Evolutionary conservation across 1,140 invertebrate species (phyloP).

Genomic region (Lycorma delicatula): DNA sequence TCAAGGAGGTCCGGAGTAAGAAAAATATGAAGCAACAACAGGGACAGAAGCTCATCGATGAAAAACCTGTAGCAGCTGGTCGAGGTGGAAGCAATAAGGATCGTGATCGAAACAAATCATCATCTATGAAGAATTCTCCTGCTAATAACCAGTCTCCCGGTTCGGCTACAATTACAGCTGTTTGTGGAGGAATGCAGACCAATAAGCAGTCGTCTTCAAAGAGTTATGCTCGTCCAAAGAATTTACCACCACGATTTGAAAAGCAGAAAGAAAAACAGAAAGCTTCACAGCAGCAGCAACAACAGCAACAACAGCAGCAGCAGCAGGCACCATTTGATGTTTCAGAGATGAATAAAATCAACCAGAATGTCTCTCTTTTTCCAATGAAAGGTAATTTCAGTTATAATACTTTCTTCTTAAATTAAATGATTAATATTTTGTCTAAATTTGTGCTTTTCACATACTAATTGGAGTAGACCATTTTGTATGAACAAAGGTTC

Average conservation of each 20-base stretch:
- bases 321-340: constrained; percentile 33
- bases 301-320: constrained; percentile 36
- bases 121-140: not conserved
- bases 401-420: no score
- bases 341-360: constrained; percentile 40
- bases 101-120: constrained; percentile 23
- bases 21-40: constrained; percentile 57
- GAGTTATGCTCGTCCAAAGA: constrained; percentile 36
- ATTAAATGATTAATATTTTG: no score
- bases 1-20: constrained; percentile 79
- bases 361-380: constrained; percentile 34
- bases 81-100: constrained; percentile 37
- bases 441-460: not conserved
- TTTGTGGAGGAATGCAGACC: not conserved
- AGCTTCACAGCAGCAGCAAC: constrained; percentile 33
- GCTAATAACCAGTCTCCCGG: not conserved
- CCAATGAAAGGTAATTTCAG: constrained; percentile 38
- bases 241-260: constrained; percentile 71
- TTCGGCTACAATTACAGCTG: not conserved
- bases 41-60: constrained; percentile 45
- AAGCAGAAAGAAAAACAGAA: constrained; percentile 54
- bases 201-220: not conserved
- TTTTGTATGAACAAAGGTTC: no score
- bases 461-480: not conserved
- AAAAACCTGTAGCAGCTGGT: constrained; percentile 35